These are phyloP conservation scores for Phallusia fumigata DNA, from an alignment of 23 tunicate genomes.

Conservation along the genomic window DNA sequence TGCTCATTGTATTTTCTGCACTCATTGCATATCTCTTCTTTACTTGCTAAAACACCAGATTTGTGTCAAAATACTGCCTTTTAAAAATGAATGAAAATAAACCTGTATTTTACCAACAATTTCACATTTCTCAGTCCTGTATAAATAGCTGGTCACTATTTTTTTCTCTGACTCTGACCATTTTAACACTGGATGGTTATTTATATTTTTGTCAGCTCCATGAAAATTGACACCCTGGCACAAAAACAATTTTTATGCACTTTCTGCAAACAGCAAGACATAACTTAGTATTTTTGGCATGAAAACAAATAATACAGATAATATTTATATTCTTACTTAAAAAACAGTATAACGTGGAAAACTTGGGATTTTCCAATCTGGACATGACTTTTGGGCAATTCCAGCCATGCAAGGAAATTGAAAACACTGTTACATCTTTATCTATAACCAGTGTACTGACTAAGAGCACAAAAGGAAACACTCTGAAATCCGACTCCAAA, in stretches of 20 bases:
- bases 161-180: neutral
- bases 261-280: neutral
- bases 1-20: neutral
- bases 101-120: neutral
- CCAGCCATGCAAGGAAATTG: neutral
- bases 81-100: too few species aligned
- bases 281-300: too few species aligned
- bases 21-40: neutral
- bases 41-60: too few species aligned
- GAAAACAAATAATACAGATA: too few species aligned
- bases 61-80: too few species aligned
- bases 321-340: too few species aligned
- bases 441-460: too few species aligned
- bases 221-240: neutral
- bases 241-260: neutral
- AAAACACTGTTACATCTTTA: neutral
- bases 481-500: too few species aligned
- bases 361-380: neutral
- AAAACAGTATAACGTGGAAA: neutral
- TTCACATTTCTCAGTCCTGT: constrained; percentile 7
- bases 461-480: too few species aligned
- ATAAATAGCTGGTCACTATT: neutral
- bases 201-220: neutral
- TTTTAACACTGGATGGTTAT: neutral
- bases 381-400: neutral